These are phyloP conservation scores for Crotalus tigris DNA, from an alignment of 2,113 vertebrate genomes.

Conservation along the genomic window DNA sequence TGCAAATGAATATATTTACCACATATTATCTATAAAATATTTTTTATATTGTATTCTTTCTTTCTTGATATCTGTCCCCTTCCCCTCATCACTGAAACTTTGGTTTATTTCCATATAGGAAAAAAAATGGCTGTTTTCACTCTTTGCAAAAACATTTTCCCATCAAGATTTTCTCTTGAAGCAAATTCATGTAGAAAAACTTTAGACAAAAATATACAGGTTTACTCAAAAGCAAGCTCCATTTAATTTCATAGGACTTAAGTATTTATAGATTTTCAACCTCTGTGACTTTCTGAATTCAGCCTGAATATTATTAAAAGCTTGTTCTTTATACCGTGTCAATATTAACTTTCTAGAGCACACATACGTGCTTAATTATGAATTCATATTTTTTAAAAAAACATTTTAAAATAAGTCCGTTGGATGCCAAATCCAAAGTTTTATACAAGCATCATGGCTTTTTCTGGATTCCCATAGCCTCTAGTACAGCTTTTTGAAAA, in stretches of 20 bases:
- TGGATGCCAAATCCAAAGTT: background rate
- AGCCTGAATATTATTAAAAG: conserved; percentile 55
- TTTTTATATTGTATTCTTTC: background rate
- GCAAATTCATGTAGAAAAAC: conserved; percentile 44
- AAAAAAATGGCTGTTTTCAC: conserved; percentile 44
- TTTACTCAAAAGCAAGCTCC: background rate
- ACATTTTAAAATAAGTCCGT: conserved; percentile 42
- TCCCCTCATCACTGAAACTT: conserved; percentile 35
- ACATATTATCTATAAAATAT: conserved; percentile 22
- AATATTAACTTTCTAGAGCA: conserved; percentile 52
- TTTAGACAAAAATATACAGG: conserved; percentile 16
- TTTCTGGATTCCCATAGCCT: background rate
- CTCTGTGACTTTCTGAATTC: conserved; percentile 42
- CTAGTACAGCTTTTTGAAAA: background rate
- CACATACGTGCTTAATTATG: conserved; percentile 49
- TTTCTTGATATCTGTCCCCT: conserved; percentile 34
- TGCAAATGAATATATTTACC: conserved; percentile 23
- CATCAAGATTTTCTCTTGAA: conserved; percentile 32
- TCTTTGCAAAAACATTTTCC: conserved; percentile 55
- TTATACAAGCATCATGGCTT: background rate
- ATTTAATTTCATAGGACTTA: background rate
- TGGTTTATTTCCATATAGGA: conserved; percentile 33
- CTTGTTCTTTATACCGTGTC: conserved; percentile 35
- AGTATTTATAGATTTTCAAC: conserved; percentile 10
- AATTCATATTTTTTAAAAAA: conserved; percentile 42